Base-by-base conservation (phyloP, 1,140 invertebrate species). In the Eulimnadia texana region DNA sequence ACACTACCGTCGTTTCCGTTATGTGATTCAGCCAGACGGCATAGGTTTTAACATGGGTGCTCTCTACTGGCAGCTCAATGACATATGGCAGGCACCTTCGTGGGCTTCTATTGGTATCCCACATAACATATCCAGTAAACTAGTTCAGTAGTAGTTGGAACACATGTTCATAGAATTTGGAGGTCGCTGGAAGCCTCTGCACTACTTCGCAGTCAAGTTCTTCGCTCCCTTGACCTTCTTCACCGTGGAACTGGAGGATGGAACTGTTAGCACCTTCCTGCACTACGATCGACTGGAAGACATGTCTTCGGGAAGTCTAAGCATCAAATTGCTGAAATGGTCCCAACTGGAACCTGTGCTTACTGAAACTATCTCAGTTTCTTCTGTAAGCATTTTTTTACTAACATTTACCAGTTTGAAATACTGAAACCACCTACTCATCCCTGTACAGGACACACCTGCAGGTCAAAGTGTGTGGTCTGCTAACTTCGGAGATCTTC, bases 1-100 rank as follows among this genome's bases (percentile, higher is more conserved):
- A 73, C 82, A 82, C 66, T 97, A 97, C 72, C 77, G 93, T 33
- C 81, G 88, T 64, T 72, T 76, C 66, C 76, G 77, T 67, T 80
- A 74, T 55, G 71, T 66, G 23, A 50, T 83, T 16, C 74, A 79
- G 60, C 73, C 77, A 20, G 68, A 78, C 10, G 84, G 85, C 1
- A 78, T 84, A 72, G 87, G 90, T 50, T 72, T 76, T 11, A 92
- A 87, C 0, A 98, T 96, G 90, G 96, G 97, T n/a, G 93, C 94
- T 16, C 77, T 99, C 29, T 99, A 98, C 75, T 99, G 97, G 97
- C 96, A 99, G 72, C 72, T 99, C 1, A 98, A 99, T 74, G 95
- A 99, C 73, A 88, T 98, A 19, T 99, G 96, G 96, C 87, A 90
- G 70, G 93, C 90, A 10, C 92, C 95, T 0, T 90, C 93, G 2